A percentile compares a stretch with the other conserved stretches of the same genome.
Evolutionary conservation across 2,888 invertebrate species (phyloP).

Genomic region (Eucera pruinosa): DNA sequence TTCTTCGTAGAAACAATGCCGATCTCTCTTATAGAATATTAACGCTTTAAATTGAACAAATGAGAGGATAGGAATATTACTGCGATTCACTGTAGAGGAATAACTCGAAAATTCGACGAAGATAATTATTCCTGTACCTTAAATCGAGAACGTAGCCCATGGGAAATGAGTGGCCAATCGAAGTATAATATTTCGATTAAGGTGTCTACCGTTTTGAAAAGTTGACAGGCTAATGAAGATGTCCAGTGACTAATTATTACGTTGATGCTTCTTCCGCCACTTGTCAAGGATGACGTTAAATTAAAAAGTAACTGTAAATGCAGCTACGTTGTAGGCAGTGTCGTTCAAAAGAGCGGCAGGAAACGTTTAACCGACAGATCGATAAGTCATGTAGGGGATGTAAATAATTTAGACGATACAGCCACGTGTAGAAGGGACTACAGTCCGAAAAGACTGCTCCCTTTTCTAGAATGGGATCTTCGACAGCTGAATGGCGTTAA

Average conservation of each 20-base stretch:
- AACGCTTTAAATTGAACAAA: no score
- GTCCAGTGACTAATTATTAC: not conserved
- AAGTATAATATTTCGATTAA: not conserved
- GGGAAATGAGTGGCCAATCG: not conserved
- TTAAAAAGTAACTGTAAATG: slow-evolving; percentile 1
- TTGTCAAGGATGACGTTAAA: slow-evolving; percentile 2
- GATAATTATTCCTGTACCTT: no score
- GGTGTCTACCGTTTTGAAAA: not conserved
- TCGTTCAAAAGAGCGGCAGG: slow-evolving; percentile 92
- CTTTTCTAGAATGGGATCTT: slow-evolving; percentile 80
- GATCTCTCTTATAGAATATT: no score
- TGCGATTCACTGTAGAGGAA: no score
- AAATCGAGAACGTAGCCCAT: no score
- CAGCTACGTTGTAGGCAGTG: slow-evolving; percentile 66
- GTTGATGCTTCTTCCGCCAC: not conserved
- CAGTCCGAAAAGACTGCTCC: slow-evolving; percentile 56
- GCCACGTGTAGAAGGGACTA: slow-evolving; percentile 53
- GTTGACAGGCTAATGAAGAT: not conserved
- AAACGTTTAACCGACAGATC: slow-evolving; percentile 90
- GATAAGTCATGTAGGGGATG: slow-evolving; percentile 81
- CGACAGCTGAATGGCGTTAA: slow-evolving; percentile 97
- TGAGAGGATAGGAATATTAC: no score
- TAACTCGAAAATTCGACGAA: no score
- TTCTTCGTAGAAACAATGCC: no score
- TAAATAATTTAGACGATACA: slow-evolving; percentile 73